Evolutionary conservation across 2,888 invertebrate genomes (phyloP).

Genomic region (Epirrhoe alternata): DNA sequence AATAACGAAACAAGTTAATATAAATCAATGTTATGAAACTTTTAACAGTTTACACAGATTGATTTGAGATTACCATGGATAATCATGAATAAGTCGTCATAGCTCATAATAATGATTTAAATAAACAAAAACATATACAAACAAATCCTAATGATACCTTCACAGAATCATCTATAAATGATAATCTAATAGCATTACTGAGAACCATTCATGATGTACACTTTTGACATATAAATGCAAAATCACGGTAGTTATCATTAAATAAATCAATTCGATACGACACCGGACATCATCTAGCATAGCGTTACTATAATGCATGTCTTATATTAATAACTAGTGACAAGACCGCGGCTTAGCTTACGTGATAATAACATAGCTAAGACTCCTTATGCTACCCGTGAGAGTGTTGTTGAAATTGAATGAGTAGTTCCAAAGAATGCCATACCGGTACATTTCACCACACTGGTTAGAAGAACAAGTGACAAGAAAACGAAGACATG

Average conservation of each 20-base stretch:
- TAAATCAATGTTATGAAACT: not conserved
- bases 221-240: conserved; percentile 29
- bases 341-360: too few relatives aligned
- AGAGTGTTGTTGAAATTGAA: too few relatives aligned
- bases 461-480: too few relatives aligned
- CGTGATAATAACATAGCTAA: too few relatives aligned
- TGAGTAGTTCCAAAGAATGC: too few relatives aligned
- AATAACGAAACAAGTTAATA: not conserved
- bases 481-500: too few relatives aligned
- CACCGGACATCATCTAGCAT: conserved; percentile 8
- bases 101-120: conserved; percentile 19
- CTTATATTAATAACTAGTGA: not conserved
- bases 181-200: conserved; percentile 29
- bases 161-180: conserved; percentile 38
- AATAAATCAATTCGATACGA: conserved; percentile 48
- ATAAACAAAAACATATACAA: conserved; percentile 37
- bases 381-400: too few relatives aligned
- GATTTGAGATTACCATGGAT: not conserved
- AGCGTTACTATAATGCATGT: not conserved
- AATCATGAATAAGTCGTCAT: conserved; percentile 10
- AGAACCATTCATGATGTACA: conserved; percentile 36
- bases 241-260: conserved; percentile 41
- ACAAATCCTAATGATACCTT: conserved; percentile 43
- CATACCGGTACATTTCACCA: too few relatives aligned
- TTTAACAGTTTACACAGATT: not conserved